Evolutionary conservation across 2,888 invertebrate species (phyloP).

Genomic region (Autographa pulchrina): DNA sequence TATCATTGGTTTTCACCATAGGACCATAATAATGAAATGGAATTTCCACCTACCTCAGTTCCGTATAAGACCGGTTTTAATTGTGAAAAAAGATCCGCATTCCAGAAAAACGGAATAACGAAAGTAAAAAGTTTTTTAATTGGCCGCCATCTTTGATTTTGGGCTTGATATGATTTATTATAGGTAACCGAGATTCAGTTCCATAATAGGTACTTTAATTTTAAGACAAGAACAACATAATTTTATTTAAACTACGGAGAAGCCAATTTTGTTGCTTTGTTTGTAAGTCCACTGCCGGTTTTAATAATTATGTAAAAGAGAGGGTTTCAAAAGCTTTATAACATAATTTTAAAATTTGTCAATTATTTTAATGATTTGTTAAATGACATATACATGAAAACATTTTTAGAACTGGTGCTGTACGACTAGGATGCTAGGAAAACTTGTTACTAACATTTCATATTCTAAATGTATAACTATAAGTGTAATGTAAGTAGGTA

Average conservation of each 20-base stretch:
- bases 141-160: slow-evolving; percentile 20
- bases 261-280: background rate
- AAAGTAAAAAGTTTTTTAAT: slow-evolving; percentile 43
- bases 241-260: background rate
- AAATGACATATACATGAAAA: too few species aligned
- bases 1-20: slow-evolving; percentile 49
- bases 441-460: too few species aligned
- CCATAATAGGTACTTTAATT: background rate
- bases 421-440: too few species aligned
- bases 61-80: slow-evolving; percentile 45
- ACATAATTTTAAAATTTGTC: too few species aligned
- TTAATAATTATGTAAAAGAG: too few species aligned
- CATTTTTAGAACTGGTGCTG: too few species aligned
- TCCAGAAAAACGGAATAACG: slow-evolving; percentile 41
- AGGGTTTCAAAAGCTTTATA: too few species aligned
- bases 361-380: too few species aligned
- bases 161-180: slow-evolving; percentile 12
- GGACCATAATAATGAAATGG: slow-evolving; percentile 41
- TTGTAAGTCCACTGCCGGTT: background rate
- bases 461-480: too few species aligned
- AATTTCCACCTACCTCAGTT: slow-evolving; percentile 39
- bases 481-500: too few species aligned
- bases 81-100: slow-evolving; percentile 54
- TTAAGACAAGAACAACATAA: background rate
- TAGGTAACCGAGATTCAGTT: background rate